Evolutionary conservation across 2,797 vertebrate species (phyloP), one percentile per base, ranked within the genome.

Genomic region (Acanthis flammea): DNA sequence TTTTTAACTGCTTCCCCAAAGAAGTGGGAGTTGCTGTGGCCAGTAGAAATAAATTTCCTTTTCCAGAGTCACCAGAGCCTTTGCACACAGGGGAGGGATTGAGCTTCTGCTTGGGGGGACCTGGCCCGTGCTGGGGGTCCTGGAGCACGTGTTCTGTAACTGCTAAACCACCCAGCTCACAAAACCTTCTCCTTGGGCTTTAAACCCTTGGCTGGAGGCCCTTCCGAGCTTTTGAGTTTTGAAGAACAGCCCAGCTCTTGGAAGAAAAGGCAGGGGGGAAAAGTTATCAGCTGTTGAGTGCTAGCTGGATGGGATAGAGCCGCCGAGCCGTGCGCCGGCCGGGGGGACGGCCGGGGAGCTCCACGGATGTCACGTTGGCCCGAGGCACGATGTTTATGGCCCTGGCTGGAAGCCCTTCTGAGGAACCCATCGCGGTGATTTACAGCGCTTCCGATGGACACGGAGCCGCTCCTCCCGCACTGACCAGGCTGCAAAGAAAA

Each of bases 231-330:
- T 87, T 86, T 30, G 53, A 65, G 77, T 37, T 27, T 94, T 13
- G 75, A 94, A 86, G 90, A 90, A 88, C 81, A 68, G 70, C 48
- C 75, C 71, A 45, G 22, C 24, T 94, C 89, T 93, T 73, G 86
- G 91, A 91, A 68, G 83, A 82, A 84, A 81, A 89, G 39, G 60
- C 23, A 37, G 7, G 60, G 39, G 78, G 60, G 12, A 57, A 70
- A 74, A 80, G 73, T 90, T 86, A 88, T 95, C 78, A 92, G 92
- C 90, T 74, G 92, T 47, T 95, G 81, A 91, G 90, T 94, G 78
- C 86, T 78, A 31, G 81, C 44, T 89, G 91, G 85, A 77, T 47
- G 83, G n/a, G 39, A 54, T 18, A 41, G 81, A 57, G 53, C 62
- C 42, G 27, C 23, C n/a, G 78, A 57, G 94, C 92, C 44, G 42